These are phyloP conservation scores for Hermatobates lingyangjiaoensis DNA, from an alignment of 1,140 invertebrate species.

Conservation along the genomic window DNA sequence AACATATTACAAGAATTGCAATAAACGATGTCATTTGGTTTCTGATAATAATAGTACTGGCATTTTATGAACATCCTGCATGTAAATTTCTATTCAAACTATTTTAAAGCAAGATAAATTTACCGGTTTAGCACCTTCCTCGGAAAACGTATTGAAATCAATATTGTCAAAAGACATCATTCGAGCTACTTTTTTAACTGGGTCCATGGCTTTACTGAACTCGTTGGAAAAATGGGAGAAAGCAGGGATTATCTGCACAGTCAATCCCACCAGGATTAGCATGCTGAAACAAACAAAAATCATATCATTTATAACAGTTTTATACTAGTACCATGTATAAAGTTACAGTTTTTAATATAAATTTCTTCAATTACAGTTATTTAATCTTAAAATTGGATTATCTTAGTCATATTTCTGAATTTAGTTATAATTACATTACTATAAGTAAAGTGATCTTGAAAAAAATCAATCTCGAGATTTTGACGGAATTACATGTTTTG, in stretches of 20 bases:
- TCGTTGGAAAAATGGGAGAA: neutral
- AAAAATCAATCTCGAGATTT: no score
- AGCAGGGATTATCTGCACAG: neutral
- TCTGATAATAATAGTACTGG: neutral
- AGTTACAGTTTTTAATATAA: no score
- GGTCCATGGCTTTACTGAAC: neutral
- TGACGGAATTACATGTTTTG: no score
- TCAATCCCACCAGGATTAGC: neutral
- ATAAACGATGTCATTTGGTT: neutral
- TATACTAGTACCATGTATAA: no score
- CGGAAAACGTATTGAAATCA: slow-evolving; percentile 22
- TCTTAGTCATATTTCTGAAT: no score
- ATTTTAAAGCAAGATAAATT: neutral
- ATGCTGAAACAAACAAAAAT: neutral
- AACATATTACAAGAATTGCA: neutral
- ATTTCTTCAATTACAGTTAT: no score
- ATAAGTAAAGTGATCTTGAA: no score
- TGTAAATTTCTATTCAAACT: neutral
- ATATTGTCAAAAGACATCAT: neutral
- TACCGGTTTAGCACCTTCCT: slow-evolving; percentile 24
- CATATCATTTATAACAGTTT: no score
- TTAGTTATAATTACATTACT: no score
- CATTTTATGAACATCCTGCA: neutral
- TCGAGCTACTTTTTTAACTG: neutral
- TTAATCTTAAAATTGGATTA: no score